Evolutionary conservation across 2,797 vertebrate species (phyloP), one percentile per base, ranked within the genome.

Genomic region (Macrochelys suwanniensis): DNA sequence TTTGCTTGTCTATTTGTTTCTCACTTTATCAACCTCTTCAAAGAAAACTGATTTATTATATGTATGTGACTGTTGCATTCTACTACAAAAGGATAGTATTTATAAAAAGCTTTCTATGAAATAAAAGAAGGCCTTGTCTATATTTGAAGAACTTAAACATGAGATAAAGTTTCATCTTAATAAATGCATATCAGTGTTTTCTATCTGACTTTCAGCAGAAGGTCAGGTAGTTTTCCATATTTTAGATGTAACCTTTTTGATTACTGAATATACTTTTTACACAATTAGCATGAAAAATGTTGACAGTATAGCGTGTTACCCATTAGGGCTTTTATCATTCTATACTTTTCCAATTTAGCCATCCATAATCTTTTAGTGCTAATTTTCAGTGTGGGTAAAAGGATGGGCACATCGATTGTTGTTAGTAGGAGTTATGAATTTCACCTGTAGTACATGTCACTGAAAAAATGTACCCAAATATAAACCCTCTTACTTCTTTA

Each of bases 211-310:
- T 51, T 42, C 19, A 16, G 59, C 54, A 6, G 17, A 42, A 19
- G 15, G 51, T 80, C 37, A 1, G n/a, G n/a, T 21, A 68, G 15
- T 23, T 16, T 51, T 19, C 83, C 12, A 0, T 5, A 4, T 1
- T 1, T 19, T 31, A 10, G 8, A 6, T 5, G 16, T 33, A 45
- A 61, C 3, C 0, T 33, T 54, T 7, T 23, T 2, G 50, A n/a
- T 2, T 6, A 47, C 65, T 50, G 11, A 2, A 42, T 90, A 37
- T 33, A 59, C 3, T 89, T 49, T 68, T 61, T 80, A 2, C 10
- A 3, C 16, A 37, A 37, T 61, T 3, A 61, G 47, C 85, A 10
- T 51, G 56, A 74, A 16, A 6, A 5, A 56, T 71, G 15, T 17
- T 86, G 42, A 2, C 90, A 80, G 53, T 92, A 92, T 6, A 33